These are phyloP conservation scores for Tinea trinotella DNA, from an alignment of 2,888 invertebrate genomes.

Conservation along the genomic window DNA sequence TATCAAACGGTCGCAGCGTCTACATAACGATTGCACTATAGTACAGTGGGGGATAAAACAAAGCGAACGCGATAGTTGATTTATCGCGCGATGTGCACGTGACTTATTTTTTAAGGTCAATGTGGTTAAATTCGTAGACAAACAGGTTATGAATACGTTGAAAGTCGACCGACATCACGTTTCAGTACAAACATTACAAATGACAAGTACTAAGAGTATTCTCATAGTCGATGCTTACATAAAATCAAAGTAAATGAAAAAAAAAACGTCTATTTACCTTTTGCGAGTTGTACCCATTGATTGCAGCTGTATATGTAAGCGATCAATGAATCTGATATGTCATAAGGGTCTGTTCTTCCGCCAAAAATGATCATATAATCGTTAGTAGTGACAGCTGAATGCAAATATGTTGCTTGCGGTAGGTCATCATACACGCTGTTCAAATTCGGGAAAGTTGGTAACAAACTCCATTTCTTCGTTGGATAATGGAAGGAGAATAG, in stretches of 20 bases:
- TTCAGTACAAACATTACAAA: too few relatives aligned
- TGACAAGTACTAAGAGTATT: not conserved
- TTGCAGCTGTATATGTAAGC: constrained; percentile 93
- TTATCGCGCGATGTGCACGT: too few relatives aligned
- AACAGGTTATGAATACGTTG: too few relatives aligned
- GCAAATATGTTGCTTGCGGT: constrained; percentile 86
- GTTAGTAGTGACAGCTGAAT: constrained; percentile 89
- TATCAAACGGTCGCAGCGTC: too few relatives aligned
- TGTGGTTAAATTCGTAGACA: too few relatives aligned
- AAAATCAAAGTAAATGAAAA: not conserved
- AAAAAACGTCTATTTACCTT: constrained; percentile 42
- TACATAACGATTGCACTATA: too few relatives aligned
- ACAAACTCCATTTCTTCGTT: constrained; percentile 84
- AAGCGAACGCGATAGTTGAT: too few relatives aligned
- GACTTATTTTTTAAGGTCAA: too few relatives aligned
- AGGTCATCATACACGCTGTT: constrained; percentile 69
- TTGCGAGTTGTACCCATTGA: constrained; percentile 84
- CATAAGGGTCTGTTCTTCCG: constrained; percentile 83
- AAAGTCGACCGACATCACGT: too few relatives aligned
- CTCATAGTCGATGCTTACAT: constrained; percentile 22
- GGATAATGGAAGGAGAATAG: constrained; percentile 83
- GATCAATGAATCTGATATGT: constrained; percentile 81
- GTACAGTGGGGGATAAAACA: too few relatives aligned
- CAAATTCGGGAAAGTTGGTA: constrained; percentile 79
- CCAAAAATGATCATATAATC: constrained; percentile 94